A percentile compares a stretch with the other conserved stretches of the same genome.
Evolutionary conservation across 2,888 invertebrate species (phyloP).

Genomic region (Liodrosophila aerea): DNA sequence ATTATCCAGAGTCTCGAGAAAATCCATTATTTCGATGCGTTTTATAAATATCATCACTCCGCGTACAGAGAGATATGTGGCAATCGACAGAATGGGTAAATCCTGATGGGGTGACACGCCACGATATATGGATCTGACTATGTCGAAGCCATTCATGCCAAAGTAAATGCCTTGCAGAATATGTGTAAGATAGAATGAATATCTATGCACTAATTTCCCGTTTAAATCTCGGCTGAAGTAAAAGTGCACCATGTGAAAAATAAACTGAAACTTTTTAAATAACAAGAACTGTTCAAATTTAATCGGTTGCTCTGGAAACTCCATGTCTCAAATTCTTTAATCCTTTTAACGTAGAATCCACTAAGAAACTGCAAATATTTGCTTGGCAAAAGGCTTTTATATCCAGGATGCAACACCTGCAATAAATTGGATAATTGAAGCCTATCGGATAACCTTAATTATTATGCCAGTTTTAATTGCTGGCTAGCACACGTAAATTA

Average conservation of each 20-base stretch:
- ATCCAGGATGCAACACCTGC: constrained; percentile 12
- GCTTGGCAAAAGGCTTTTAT: constrained; percentile 6
- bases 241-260: constrained; percentile 28
- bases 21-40: constrained; percentile 31
- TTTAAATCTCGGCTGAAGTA: constrained; percentile 30
- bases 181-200: constrained; percentile 19
- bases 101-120: constrained; percentile 14
- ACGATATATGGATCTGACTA: not conserved
- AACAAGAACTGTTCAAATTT: constrained; percentile 48
- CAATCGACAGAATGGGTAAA: constrained; percentile 14
- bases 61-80: constrained; percentile 26
- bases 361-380: constrained; percentile 4
- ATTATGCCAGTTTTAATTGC: too few relatives aligned
- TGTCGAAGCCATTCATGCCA: constrained; percentile 18
- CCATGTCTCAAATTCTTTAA: constrained; percentile 6
- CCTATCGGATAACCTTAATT: constrained; percentile 22
- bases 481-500: too few relatives aligned
- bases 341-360: not conserved
- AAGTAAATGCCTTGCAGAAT: constrained; percentile 7
- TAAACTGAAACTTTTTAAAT: constrained; percentile 19
- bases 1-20: constrained; percentile 40
- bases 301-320: constrained; percentile 6
- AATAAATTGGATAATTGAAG: constrained; percentile 24
- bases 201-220: constrained; percentile 28
- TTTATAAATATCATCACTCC: constrained; percentile 42